Conservation (phyloP, 2,888 invertebrate genomes). For the Archips crataeganus region DNA sequence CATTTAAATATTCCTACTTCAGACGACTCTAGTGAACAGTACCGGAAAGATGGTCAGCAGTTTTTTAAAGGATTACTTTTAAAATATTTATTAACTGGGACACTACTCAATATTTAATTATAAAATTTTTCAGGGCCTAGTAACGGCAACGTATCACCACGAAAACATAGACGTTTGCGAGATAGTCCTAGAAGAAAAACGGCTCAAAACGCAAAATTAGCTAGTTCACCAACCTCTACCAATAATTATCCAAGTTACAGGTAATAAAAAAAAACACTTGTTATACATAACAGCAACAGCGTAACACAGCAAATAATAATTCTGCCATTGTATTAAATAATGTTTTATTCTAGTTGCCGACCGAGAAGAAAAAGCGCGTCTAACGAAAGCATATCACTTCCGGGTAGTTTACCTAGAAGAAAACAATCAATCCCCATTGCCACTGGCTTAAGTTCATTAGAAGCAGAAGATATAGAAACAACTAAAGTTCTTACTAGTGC, state of each 20-base stretch:
- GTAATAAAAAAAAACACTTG: slow-evolving; percentile 51
- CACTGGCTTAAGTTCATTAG: slow-evolving; percentile 78
- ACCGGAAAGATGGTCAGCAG: slow-evolving; percentile 73
- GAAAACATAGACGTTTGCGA: slow-evolving; percentile 87
- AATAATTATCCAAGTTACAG: slow-evolving; percentile 78
- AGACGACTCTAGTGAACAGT: slow-evolving; percentile 87
- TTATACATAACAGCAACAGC: background rate
- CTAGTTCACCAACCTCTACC: slow-evolving; percentile 83
- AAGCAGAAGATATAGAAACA: slow-evolving; percentile 82
- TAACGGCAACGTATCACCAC: slow-evolving; percentile 84
- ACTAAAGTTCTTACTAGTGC: slow-evolving; percentile 79
- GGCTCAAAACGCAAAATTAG: slow-evolving; percentile 77
- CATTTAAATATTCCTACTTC: slow-evolving; percentile 86
- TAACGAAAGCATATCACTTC: slow-evolving; percentile 88
- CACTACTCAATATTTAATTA: background rate
- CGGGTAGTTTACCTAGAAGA: slow-evolving; percentile 87
- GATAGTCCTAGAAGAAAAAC: slow-evolving; percentile 89
- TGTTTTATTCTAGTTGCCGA: slow-evolving; percentile 53
- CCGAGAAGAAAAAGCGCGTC: slow-evolving; percentile 82
- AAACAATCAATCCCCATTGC: slow-evolving; percentile 85
- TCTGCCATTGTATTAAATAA: background rate
- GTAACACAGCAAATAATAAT: background rate
- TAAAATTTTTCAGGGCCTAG: slow-evolving; percentile 60
- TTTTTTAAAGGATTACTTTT: background rate
- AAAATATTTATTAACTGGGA: background rate